Evolutionary conservation across 53 echinoderm and acorn worm species (phyloP).

Genomic region (Arbacia lixula): DNA sequence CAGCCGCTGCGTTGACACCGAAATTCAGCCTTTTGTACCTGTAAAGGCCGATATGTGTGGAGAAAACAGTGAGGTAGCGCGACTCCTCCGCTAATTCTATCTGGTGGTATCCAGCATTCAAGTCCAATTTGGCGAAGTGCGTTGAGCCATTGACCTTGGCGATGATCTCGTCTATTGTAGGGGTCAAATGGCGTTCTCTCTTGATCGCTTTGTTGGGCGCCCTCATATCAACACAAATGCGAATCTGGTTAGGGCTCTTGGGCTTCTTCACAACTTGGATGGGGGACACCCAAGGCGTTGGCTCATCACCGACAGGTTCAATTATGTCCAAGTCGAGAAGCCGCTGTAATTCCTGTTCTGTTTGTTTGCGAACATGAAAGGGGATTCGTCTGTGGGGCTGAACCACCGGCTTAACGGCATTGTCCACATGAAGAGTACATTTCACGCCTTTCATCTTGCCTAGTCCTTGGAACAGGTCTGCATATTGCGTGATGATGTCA

Average conservation of each 20-base stretch:
- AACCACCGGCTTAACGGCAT: slow-evolving; percentile 64
- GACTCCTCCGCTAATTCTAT: slow-evolving; percentile 50
- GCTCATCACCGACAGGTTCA: slow-evolving; percentile 62
- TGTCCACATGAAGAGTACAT: slow-evolving; percentile 68
- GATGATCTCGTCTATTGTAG: slow-evolving; percentile 66
- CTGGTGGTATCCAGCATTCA: slow-evolving; percentile 68
- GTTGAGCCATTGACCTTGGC: slow-evolving; percentile 59
- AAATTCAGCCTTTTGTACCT: slow-evolving; percentile 69
- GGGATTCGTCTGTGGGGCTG: slow-evolving; percentile 70
- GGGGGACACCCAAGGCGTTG: slow-evolving; percentile 72
- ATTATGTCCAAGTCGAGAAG: slow-evolving; percentile 68
- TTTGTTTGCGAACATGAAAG: slow-evolving; percentile 68
- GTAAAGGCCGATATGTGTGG: slow-evolving; percentile 69
- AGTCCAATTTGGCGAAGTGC: slow-evolving; percentile 59
- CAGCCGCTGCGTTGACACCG: slow-evolving; percentile 72
- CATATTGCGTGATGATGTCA: slow-evolving; percentile 39
- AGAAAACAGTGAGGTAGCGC: slow-evolving; percentile 70
- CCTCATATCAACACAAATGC: slow-evolving; percentile 60
- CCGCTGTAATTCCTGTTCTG: slow-evolving; percentile 51
- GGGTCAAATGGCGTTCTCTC: slow-evolving; percentile 68
- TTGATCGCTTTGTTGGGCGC: slow-evolving; percentile 57
- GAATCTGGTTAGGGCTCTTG: slow-evolving; percentile 31
- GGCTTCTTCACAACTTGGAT: slow-evolving; percentile 65
- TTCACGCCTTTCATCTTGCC: slow-evolving; percentile 56
- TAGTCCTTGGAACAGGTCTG: slow-evolving; percentile 63